phyloP scores from a whole-genome alignment of 2,113 vertebrate species.

The Lipotes vexillifer region DNA sequence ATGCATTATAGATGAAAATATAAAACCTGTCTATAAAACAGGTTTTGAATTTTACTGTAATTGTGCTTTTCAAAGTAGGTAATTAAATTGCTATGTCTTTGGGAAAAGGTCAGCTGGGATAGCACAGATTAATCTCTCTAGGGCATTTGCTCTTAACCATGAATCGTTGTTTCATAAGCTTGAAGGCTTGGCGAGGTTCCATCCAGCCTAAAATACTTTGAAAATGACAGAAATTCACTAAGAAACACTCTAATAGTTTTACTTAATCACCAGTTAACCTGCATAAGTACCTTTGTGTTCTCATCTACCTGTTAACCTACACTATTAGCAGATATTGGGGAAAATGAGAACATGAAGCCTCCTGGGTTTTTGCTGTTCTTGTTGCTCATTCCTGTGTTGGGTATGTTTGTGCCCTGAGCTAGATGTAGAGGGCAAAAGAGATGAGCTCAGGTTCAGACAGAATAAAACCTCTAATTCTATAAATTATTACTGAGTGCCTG shows the following conservation, averaged over 20 bases:
- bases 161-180: constrained; percentile 80
- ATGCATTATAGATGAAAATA: constrained; percentile 73
- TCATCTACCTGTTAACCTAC: constrained; percentile 15
- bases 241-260: constrained; percentile 75
- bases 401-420: neutral
- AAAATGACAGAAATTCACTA: constrained; percentile 77
- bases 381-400: neutral
- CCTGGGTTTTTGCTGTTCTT: neutral
- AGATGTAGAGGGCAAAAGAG: neutral
- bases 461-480: neutral
- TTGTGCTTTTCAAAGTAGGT: constrained; percentile 83
- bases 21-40: constrained; percentile 79
- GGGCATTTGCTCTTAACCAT: constrained; percentile 81
- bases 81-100: constrained; percentile 84
- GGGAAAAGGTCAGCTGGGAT: constrained; percentile 81
- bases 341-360: neutral
- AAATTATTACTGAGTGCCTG: neutral
- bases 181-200: constrained; percentile 78
- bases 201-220: constrained; percentile 76
- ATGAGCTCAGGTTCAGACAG: neutral
- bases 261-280: constrained; percentile 82
- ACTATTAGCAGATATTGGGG: neutral
- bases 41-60: constrained; percentile 79
- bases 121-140: constrained; percentile 81
- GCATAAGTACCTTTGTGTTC: constrained; percentile 66